Base-by-base conservation (phyloP, 2,888 invertebrate genomes). In the Dorcus parallelipipedus region DNA sequence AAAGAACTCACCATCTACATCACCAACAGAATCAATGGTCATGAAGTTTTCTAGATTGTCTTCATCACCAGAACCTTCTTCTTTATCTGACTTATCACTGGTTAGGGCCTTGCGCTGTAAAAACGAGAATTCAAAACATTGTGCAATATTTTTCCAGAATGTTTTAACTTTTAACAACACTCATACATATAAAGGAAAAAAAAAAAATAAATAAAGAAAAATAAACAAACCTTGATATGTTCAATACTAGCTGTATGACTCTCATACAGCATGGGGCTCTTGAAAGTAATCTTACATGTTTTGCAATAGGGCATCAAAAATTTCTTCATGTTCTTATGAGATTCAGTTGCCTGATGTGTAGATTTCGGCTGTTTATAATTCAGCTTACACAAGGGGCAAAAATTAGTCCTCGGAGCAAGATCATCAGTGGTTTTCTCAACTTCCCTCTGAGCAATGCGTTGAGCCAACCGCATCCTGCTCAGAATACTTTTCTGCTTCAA, bases 1-100 rank as follows among this genome's bases (percentile, higher is more conserved):
- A 38, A 54, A 49, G 26, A 17, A 41, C 75, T 79, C 79, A 86
- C 87, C 89, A 78, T 91, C 91, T 23, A 90, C 89, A 77, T 91
- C 91, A 6, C 93, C 93, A 38, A 93, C 90, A 3, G 93, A 92
- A 77, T 93, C 93, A n/a, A 93, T 84, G 0, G 93, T 92, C 83
- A 91, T 89, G 73, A 92, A 93, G 73, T 91, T 91, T 65, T 91
- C 91, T 64, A 93, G 81, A 78, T 91, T 89, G 67, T 89, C 89
- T 7, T 81, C 82, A 20, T 86, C 89, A 54, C 83, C 88, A 10
- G 83, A 82, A 14, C 83, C 86, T 47, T 84, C 85, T 1, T 75
- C 77, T 64, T 84, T 84, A 2, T 82, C 82, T 49, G 68, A 64
- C 60, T 71, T 71, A 71, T 76, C 76, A 43, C 71, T 71, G 58